Evolutionary conservation across 2,113 vertebrate species (phyloP), one percentile per base, ranked within the genome.

Genomic region (Odocoileus virginianus): DNA sequence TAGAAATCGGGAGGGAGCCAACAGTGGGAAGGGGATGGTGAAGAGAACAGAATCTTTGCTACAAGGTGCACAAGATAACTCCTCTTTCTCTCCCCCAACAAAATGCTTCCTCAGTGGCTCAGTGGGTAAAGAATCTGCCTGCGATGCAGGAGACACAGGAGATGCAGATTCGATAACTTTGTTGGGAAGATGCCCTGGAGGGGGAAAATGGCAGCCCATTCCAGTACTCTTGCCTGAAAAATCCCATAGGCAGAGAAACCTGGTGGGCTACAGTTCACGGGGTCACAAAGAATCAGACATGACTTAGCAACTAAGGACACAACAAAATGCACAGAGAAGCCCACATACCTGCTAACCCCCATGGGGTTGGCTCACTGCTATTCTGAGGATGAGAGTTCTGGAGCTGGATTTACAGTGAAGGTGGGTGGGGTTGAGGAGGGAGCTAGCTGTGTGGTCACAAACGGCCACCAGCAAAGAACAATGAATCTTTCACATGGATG

Each of bases 11-110:
- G 21, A 81, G 50, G n/a, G 54, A 33, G 16, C 9, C 2, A 6
- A 1, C 27, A 17, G 45, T 6, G 2, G 16, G 30, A 21, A 15
- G 5, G 6, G 25, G 19, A 45, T 45, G 64, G 27, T 14, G 52
- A 50, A 40, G 45, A 57, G 30, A 40, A 25, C 15, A 82, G 9
- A 28, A 27, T 50, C 6, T 90, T 76, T 82, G 79, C 85, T 87
- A 40, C 30, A 28, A 9, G 2, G 0, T 40, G 4, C 25, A 2
- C 7, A 14, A 74, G 36, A 25, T 1, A 45, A 3, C 10, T 2
- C 27, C 28, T 45, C 23, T 57, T 64, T 55, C 27, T 52, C 15
- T 36, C 19, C 64, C n/a, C 36, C 21, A 8, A 2, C 27, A 23
- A 55, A 71, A 71, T 7, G 0, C 40, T 36, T 21, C 6, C 3